These are phyloP conservation scores for Alfaro cultratus DNA, from an alignment of 2,797 vertebrate genomes.

Conservation along the genomic window DNA sequence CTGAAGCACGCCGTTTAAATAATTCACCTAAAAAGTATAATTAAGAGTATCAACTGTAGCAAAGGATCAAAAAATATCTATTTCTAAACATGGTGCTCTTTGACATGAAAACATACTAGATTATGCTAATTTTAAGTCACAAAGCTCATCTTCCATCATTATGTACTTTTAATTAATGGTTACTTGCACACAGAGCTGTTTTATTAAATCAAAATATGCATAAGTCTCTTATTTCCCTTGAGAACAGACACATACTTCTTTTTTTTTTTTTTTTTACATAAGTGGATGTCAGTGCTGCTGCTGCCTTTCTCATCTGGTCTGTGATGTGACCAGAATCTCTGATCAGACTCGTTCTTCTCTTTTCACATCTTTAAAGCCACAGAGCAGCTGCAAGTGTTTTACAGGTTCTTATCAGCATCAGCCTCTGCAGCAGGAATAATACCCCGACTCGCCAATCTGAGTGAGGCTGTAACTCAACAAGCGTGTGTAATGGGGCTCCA, in stretches of 20 bases:
- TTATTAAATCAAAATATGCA: constrained; percentile 14
- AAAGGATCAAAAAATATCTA: background rate
- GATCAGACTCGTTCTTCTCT: constrained; percentile 40
- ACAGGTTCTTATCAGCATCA: constrained; percentile 36
- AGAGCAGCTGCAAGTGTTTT: constrained; percentile 39
- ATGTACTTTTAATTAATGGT: background rate
- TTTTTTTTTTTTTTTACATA: constrained; percentile 13
- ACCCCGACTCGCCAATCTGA: constrained; percentile 15
- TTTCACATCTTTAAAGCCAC: constrained; percentile 38
- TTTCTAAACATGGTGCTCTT: background rate
- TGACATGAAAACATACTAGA: background rate
- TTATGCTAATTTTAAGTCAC: constrained; percentile 3
- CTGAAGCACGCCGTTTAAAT: background rate
- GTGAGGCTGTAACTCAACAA: background rate
- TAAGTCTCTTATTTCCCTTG: constrained; percentile 12
- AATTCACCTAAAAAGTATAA: background rate
- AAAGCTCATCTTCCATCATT: background rate
- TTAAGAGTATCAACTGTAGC: background rate
- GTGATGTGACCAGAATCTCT: constrained; percentile 21
- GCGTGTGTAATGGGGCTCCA: background rate
- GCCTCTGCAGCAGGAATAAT: constrained; percentile 30
- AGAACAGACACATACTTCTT: constrained; percentile 13
- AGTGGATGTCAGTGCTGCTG: constrained; percentile 15
- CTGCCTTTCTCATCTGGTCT: constrained; percentile 10
- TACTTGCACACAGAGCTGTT: background rate